phyloP scores from a whole-genome alignment of 2,888 invertebrate genomes.

The Tenthredo scrophulariae region DNA sequence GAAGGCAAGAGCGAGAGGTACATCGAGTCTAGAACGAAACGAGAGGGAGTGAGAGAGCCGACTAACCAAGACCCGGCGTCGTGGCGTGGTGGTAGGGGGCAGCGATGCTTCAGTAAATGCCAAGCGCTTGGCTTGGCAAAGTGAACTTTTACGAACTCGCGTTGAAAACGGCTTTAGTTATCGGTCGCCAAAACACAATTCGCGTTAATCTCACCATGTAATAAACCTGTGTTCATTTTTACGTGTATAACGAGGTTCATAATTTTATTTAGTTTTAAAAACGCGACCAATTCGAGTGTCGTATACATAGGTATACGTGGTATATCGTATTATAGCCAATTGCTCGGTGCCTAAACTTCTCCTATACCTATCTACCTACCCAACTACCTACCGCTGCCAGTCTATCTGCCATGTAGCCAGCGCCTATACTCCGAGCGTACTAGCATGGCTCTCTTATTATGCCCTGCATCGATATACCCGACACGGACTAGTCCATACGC shows the following conservation, averaged over 20 bases:
- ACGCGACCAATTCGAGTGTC: neutral
- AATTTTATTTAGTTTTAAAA: neutral
- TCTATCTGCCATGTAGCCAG: constrained; percentile 32
- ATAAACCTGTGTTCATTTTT: neutral
- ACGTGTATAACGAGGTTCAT: neutral
- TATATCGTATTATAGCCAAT: constrained; percentile 4
- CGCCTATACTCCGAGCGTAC: constrained; percentile 19
- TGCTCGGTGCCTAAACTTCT: neutral
- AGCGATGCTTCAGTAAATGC: constrained; percentile 69
- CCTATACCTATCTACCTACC: neutral
- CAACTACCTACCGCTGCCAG: neutral
- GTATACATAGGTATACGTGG: neutral
- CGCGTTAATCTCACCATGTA: constrained; percentile 6
- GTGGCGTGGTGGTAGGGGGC: constrained; percentile 46
- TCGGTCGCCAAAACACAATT: constrained; percentile 51
- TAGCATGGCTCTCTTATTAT: constrained; percentile 36
- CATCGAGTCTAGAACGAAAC: neutral
- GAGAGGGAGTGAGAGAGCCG: constrained; percentile 23
- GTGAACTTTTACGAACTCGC: constrained; percentile 58
- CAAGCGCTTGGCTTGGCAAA: constrained; percentile 66
- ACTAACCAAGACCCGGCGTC: constrained; percentile 51
- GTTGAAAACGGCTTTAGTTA: constrained; percentile 57
- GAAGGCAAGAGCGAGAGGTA: constrained; percentile 23
- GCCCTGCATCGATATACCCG: constrained; percentile 33
- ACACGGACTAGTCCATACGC: constrained; percentile 27